Evolutionary conservation across 1,140 invertebrate species (phyloP).

Genomic region (Nilaparvata lugens): DNA sequence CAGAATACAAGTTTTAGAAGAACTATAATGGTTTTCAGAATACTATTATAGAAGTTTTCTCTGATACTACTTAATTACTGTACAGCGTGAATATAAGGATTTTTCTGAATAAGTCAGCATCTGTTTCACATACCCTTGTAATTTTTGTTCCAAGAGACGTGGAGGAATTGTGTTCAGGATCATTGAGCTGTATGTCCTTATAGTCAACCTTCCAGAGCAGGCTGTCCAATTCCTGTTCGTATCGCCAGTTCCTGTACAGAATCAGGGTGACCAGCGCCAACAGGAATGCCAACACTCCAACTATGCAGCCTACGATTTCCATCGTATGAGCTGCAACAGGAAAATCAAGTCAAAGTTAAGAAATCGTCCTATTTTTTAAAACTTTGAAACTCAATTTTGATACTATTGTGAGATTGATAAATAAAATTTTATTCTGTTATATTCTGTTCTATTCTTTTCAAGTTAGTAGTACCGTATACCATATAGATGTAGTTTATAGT

Average conservation of each 20-base stretch:
- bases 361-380: too few relatives aligned
- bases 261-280: constrained; percentile 57
- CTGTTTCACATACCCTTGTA: constrained; percentile 39
- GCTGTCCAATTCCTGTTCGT: constrained; percentile 90
- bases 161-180: constrained; percentile 27
- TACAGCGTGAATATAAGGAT: background rate
- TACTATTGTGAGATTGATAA: too few relatives aligned
- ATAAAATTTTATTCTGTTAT: too few relatives aligned
- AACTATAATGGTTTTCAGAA: too few relatives aligned
- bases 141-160: constrained; percentile 36
- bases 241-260: constrained; percentile 82
- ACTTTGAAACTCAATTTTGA: too few relatives aligned
- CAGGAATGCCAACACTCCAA: constrained; percentile 61
- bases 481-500: too few relatives aligned
- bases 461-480: too few relatives aligned
- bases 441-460: too few relatives aligned
- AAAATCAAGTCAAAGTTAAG: background rate
- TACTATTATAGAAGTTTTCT: too few relatives aligned
- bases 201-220: constrained; percentile 94
- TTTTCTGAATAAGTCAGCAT: background rate
- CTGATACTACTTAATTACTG: too few relatives aligned
- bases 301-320: constrained; percentile 69
- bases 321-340: constrained; percentile 58
- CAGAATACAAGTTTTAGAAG: too few relatives aligned
- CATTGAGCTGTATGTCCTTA: constrained; percentile 68